Evolutionary conservation across 2,888 invertebrate genomes (phyloP).

Genomic region (Drosophila tripunctata): DNA sequence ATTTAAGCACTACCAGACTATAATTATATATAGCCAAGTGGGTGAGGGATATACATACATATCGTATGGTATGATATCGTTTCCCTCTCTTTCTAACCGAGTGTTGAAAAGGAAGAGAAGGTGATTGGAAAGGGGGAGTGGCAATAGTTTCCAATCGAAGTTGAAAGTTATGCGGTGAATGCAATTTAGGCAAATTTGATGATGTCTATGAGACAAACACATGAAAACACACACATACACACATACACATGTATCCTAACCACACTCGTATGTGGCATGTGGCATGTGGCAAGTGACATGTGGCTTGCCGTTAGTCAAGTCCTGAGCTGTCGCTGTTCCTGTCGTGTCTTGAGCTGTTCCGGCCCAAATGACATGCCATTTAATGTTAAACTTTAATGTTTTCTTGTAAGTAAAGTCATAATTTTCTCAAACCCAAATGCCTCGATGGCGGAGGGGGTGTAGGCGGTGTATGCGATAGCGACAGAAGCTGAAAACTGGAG

Average conservation of each 20-base stretch:
- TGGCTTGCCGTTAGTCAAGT: conserved; percentile 59
- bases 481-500: conserved; percentile 1
- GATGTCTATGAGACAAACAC: conserved; percentile 50
- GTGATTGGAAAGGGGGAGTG: neutral
- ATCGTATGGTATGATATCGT: neutral
- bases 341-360: conserved; percentile 60
- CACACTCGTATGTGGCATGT: conserved; percentile 21
- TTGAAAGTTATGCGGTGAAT: conserved; percentile 48
- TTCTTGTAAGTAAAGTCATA: conserved; percentile 69
- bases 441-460: neutral
- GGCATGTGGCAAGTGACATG: conserved; percentile 56
- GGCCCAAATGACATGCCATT: conserved; percentile 81
- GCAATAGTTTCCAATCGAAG: conserved; percentile 60
- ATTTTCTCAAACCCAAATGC: conserved; percentile 35
- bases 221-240: conserved; percentile 6
- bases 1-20: neutral
- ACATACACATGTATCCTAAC: neutral
- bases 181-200: conserved; percentile 70
- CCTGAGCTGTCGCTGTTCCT: conserved; percentile 27
- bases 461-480: neutral
- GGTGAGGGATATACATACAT: too few relatives aligned
- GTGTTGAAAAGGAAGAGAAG: neutral
- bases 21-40: conserved; percentile 25
- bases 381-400: conserved; percentile 80
- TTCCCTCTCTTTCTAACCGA: neutral